A percentile compares a stretch with the other conserved stretches of the same genome.
Conservation (phyloP, 2,113 vertebrate species). For the Catharus minimus region DNA sequence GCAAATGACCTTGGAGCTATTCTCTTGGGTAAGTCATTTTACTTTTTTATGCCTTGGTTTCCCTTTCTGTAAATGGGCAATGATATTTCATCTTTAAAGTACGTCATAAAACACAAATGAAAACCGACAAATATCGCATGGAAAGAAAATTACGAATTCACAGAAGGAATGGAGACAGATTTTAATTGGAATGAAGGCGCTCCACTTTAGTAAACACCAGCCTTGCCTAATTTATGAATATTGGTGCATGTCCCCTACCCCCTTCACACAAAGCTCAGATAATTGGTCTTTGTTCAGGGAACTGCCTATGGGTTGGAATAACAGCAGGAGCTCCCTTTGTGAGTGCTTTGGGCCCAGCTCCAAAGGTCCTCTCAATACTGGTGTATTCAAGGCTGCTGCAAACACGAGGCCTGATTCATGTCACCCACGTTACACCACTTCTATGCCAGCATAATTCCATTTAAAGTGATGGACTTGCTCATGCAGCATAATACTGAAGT, state of each 20-base stretch:
- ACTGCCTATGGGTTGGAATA: constrained; percentile 65
- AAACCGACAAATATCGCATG: constrained; percentile 39
- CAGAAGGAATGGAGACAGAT: constrained; percentile 59
- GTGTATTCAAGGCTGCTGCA: constrained; percentile 55
- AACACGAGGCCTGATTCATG: constrained; percentile 46
- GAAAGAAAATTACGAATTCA: constrained; percentile 64
- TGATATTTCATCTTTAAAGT: constrained; percentile 45
- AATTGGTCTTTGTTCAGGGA: constrained; percentile 62
- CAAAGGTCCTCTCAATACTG: constrained; percentile 60
- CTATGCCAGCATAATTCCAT: constrained; percentile 37
- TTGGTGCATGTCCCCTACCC: constrained; percentile 60
- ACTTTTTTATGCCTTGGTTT: constrained; percentile 20
- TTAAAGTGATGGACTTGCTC: constrained; percentile 37
- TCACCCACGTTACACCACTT: constrained; percentile 29
- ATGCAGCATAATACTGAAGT: constrained; percentile 23
- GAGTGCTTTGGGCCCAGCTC: constrained; percentile 68
- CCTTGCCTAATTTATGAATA: constrained; percentile 66
- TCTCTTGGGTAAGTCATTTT: constrained; percentile 10
- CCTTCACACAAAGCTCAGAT: constrained; percentile 62
- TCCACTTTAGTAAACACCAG: constrained; percentile 48
- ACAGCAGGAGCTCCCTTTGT: constrained; percentile 65
- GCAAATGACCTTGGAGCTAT: constrained; percentile 45
- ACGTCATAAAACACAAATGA: background rate
- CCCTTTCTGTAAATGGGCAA: background rate
- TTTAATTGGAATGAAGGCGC: constrained; percentile 51